Evolutionary conservation across 2,888 invertebrate species (phyloP).

Genomic region (Rotaria socialis): DNA sequence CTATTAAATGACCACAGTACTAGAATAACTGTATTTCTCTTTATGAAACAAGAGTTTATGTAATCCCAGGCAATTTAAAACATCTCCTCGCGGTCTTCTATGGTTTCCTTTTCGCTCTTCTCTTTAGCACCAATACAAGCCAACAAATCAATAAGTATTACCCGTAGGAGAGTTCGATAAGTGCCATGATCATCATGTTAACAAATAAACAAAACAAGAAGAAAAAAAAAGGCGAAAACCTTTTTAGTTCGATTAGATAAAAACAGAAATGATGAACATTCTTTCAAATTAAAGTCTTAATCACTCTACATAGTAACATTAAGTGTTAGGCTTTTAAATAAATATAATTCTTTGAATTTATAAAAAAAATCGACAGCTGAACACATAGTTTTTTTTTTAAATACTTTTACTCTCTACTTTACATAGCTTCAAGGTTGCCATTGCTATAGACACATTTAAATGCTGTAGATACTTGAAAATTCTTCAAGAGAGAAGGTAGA

Average conservation of each 20-base stretch:
- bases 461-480: not conserved
- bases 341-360: not conserved
- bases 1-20: not conserved
- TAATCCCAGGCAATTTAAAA: not conserved
- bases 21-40: not conserved
- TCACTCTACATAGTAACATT: not conserved
- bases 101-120: not conserved
- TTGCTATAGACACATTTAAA: not conserved
- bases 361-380: not conserved
- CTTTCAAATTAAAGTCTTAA: too few species aligned
- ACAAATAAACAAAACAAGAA: too few species aligned
- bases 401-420: not conserved
- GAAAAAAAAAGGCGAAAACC: too few species aligned
- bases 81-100: not conserved
- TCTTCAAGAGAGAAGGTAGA: not conserved
- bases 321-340: not conserved
- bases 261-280: too few species aligned
- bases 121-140: not conserved
- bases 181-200: too few species aligned
- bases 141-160: not conserved
- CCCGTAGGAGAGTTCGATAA: too few species aligned
- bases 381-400: not conserved
- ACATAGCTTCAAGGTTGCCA: not conserved
- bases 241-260: too few species aligned
- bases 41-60: not conserved